A percentile compares a stretch with the other conserved stretches of the same genome.
Evolutionary conservation across 2,888 invertebrate species (phyloP).

Genomic region (Cotesia congregata): DNA sequence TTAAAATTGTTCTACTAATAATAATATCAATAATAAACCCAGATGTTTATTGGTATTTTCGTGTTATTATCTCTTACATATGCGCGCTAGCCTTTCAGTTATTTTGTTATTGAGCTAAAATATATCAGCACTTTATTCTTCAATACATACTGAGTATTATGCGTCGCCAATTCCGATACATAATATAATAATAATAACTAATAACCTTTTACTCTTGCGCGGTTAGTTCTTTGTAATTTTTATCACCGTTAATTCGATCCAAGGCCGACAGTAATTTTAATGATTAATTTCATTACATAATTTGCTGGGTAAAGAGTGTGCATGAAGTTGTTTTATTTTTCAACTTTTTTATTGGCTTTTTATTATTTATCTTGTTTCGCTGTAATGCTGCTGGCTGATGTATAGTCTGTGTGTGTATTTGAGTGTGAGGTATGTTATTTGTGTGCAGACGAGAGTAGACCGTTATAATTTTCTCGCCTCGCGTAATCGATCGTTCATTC

Average conservation of each 20-base stretch:
- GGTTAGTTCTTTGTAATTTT: slow-evolving; percentile 1
- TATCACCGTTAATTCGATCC: neutral
- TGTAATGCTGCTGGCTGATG: neutral
- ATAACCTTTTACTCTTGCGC: neutral
- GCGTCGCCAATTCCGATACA: neutral
- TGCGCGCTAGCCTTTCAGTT: no score
- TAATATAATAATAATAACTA: neutral
- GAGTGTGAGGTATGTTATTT: neutral
- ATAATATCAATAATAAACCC: no score
- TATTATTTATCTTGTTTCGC: neutral
- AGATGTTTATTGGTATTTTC: no score
- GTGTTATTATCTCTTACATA: no score
- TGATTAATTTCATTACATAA: slow-evolving; percentile 8
- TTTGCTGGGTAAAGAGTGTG: neutral
- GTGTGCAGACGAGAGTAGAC: neutral
- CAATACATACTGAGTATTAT: neutral
- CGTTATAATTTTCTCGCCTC: slow-evolving; percentile 29
- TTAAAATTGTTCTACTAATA: no score
- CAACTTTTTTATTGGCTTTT: neutral
- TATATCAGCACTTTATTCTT: no score
- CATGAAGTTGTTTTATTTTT: neutral
- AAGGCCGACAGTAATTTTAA: neutral
- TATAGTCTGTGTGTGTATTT: neutral
- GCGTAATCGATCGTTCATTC: slow-evolving; percentile 34
- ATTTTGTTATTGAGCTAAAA: no score